phyloP scores from a whole-genome alignment of 1,140 invertebrate genomes.

The Spodoptera frugiperda region DNA sequence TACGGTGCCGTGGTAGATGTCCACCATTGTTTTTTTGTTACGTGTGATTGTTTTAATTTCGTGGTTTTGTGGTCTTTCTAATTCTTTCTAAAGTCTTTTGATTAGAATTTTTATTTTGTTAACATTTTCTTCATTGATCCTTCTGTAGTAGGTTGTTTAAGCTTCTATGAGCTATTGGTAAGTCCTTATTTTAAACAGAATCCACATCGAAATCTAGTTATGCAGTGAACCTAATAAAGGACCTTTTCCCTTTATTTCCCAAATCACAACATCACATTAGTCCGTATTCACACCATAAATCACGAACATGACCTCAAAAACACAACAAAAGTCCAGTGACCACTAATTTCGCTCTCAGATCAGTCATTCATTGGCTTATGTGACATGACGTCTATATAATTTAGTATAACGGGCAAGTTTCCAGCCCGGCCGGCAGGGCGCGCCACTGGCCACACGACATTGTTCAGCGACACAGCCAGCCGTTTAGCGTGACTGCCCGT shows the following conservation, averaged over 20 bases:
- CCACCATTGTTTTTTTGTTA: not conserved
- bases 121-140: no score
- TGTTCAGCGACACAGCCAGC: constrained; percentile 33
- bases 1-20: not conserved
- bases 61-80: not conserved
- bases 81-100: no score
- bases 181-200: no score
- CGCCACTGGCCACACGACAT: constrained; percentile 35
- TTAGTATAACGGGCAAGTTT: constrained; percentile 35
- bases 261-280: no score
- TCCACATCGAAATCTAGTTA: no score
- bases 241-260: no score
- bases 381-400: constrained; percentile 19
- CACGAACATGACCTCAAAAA: constrained; percentile 1
- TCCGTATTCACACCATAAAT: not conserved
- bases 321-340: not conserved
- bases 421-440: not conserved
- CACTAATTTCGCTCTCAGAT: not conserved
- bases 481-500: constrained; percentile 40
- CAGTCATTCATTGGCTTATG: constrained; percentile 5
- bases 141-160: no score
- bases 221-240: no score
- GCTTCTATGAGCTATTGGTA: no score
- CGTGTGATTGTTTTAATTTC: not conserved
- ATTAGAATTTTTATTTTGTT: no score